A percentile compares a stretch with the other conserved stretches of the same genome.
These are phyloP conservation scores for Neolamprologus caudopunctatus DNA, from an alignment of 2,113 vertebrate species.

Conservation along the genomic window DNA sequence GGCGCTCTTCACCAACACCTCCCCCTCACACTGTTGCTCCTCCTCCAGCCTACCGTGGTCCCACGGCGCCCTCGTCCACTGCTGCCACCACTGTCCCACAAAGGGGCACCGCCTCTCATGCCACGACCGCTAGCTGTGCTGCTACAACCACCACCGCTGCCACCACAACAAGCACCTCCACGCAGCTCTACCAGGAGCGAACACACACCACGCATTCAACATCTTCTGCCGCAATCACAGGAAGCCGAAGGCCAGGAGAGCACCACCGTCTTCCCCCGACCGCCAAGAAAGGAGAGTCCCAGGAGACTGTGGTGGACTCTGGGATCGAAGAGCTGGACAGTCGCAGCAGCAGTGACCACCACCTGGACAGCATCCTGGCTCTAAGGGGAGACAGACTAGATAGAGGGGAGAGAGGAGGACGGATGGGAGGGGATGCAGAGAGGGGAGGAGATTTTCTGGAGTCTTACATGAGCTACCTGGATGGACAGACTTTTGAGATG, in stretches of 20 bases:
- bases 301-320: constrained; percentile 84
- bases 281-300: constrained; percentile 71
- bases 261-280: constrained; percentile 44
- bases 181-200: constrained; percentile 54
- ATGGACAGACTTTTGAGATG: constrained; percentile 84
- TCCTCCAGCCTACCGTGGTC: constrained; percentile 60
- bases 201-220: constrained; percentile 41
- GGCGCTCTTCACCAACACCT: constrained; percentile 67
- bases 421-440: constrained; percentile 58
- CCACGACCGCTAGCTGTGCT: constrained; percentile 51
- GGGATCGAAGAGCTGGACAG: constrained; percentile 92
- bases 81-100: constrained; percentile 40
- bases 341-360: constrained; percentile 90
- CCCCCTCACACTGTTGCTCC: constrained; percentile 54
- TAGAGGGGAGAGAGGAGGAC: constrained; percentile 42
- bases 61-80: constrained; percentile 17
- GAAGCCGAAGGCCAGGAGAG: constrained; percentile 45
- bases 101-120: constrained; percentile 43
- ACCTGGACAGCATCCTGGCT: constrained; percentile 83
- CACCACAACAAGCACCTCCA: constrained; percentile 57
- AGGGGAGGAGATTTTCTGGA: constrained; percentile 80
- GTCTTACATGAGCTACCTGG: constrained; percentile 89
- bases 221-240: constrained; percentile 38
- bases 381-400: constrained; percentile 63
- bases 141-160: constrained; percentile 42